Base-by-base conservation (phyloP, 2,113 vertebrate species). In the Melanerpes aurifrons region DNA sequence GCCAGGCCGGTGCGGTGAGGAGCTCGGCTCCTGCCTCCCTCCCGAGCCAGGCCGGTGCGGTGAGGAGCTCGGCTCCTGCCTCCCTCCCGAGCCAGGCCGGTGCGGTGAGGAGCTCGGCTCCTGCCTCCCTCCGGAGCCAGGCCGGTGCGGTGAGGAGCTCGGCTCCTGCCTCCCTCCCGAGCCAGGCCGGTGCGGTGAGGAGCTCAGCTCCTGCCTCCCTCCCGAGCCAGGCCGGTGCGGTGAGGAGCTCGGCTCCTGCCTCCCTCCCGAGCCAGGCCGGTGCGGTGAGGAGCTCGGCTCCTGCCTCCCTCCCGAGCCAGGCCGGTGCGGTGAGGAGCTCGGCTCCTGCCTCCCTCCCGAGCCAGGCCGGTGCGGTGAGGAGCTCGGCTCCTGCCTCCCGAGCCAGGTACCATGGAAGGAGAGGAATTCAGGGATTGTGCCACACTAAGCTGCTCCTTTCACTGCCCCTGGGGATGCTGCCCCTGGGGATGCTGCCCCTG, bases 311-410 rank as follows among this genome's bases (percentile, higher is more conserved):
- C 14, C 56, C 18, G 56, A 10, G 15, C 56, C 56, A 57, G 25
- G 8, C 25, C 26, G 54, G 21, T 37, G 62, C 35, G 3, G 0
- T 5, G 47, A 45, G 31, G 43, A 68, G 67, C 87, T 71, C 45
- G 29, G 32, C 11, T n/a, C 16, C 28, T 57, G 13, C 16, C 28
- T 57, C 26, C 16, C 28, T 57, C 26, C 56, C 29, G 56, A 11
- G 15, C 56, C 56, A 57, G 26, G 8, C 28, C 0, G 0, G 21
- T 37, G 62, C 35, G 3, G 0, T 5, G 47, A 45, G 31, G 43
- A 68, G 67, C 87, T 71, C 45, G 29, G 32, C 11, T n/a, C 71
- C 37, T 61, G 63, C 43, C 70, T 77, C 8, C 70, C 12, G 29
- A 24, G 35, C 15, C 28, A 22, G 31, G 24, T 29, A 3, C 32